Base-by-base conservation (phyloP, 2,888 invertebrate genomes). In the Philonicus albiceps region DNA sequence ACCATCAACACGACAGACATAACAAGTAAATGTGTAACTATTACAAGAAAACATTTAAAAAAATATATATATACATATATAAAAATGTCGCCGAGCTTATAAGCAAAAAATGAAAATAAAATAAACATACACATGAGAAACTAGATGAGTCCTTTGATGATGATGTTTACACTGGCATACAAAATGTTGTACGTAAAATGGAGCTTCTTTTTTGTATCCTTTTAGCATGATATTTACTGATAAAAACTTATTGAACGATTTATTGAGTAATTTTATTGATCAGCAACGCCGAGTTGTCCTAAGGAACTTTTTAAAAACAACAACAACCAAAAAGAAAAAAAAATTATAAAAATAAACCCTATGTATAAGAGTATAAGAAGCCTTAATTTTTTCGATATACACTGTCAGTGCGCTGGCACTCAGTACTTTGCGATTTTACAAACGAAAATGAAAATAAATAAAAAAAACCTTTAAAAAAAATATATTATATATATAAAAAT, bases 341-440 rank as follows among this genome's bases (percentile, higher is more conserved):
- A n/a, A n/a, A n/a, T n/a, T n/a, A n/a, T n/a, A 43, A 43, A 43
- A 37, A 40, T 13, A 43, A 34, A 76, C 40, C 64, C 34, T 81
- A 53, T 34, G 37, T 34, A 81, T 81, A 81, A 81, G 81, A 81
- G 34, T 76, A 76, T 76, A 81, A 81, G 55, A 81, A 81, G 81
- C 81, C 81, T 81, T 81, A 81, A 81, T 81, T 34, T 64, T 64
- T 64, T 81, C 27, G 22, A 55, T 55, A 81, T 49, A 81, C 64
- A 64, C 64, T 64, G 64, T 64, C 64, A 64, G 64, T 64, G 64
- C 64, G 27, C 27, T 64, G 27, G 64, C 74, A 74, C 74, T 7
- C 64, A 55, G 49, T 81, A 81, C 64, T 81, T 64, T 81, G 64
- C 81, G 64, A 81, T 81, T 81, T 81, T 81, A 81, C 55, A 81